Base-by-base conservation (phyloP, 2,888 invertebrate species). In the Coleophora deauratella region DNA sequence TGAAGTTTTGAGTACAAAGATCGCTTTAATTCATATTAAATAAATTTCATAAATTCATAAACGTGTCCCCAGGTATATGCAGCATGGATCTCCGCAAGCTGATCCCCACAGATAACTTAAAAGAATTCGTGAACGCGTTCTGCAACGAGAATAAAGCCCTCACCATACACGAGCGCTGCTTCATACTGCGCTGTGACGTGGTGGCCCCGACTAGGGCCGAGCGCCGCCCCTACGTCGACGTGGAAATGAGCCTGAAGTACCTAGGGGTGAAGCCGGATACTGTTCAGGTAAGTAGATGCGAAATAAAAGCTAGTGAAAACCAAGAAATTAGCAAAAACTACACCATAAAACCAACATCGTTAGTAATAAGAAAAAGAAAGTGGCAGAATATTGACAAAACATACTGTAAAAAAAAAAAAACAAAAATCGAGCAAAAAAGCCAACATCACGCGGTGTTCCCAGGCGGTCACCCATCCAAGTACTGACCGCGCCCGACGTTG, bases 401-500 rank as follows among this genome's bases (percentile, higher is more conserved):
- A n/a, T n/a, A n/a, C n/a, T n/a, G 21, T 21, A 21, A 21, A 21
- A 21, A 21, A 6, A 21, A 21, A 21, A 21, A n/a, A n/a, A n/a
- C n/a, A n/a, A n/a, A n/a, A n/a, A n/a, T n/a, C n/a, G n/a, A 21
- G 21, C 21, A 71, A 69, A 71, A 69, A 71, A 66, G 69, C 66
- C 67, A 72, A 73, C 70, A 59, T 60, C 71, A 75, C 72, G 72
- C 57, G 68, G 74, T 76, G 73, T 75, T 76, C 74, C 75, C 75
- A 75, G 70, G 76, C 74, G 75, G 77, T 79, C 79, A 78, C 77
- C 77, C 78, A 80, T 77, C 77, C 74, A 80, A 78, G 79, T 80
- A 80, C 78, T 79, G 72, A 80, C 72, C 72, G 62, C 77, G 77
- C 76, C 79, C 77, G 72, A 78, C 68, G 76, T 74, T 79, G 77